Evolutionary conservation across 2,797 vertebrate species (phyloP).

Genomic region (Pipistrellus pipistrellus): DNA sequence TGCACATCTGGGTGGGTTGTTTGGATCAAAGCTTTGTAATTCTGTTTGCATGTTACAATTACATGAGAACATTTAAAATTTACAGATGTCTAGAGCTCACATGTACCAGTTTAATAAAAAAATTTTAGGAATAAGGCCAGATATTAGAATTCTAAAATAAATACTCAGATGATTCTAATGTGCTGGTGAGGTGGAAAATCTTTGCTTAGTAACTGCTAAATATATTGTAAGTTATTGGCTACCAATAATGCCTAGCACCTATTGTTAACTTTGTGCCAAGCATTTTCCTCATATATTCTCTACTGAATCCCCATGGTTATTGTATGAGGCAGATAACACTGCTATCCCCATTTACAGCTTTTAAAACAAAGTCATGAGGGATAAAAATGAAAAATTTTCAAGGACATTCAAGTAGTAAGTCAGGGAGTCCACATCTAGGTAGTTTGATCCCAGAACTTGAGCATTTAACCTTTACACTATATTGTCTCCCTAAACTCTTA

Average conservation of each 20-base stretch:
- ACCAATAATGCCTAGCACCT: slow-evolving; percentile 60
- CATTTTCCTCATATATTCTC: slow-evolving; percentile 7
- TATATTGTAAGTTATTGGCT: slow-evolving; percentile 68
- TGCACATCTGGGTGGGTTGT: slow-evolving; percentile 65
- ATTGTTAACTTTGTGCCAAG: slow-evolving; percentile 33
- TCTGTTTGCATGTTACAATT: background rate
- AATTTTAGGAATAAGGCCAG: slow-evolving; percentile 28
- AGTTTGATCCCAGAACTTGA: background rate
- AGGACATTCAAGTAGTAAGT: background rate
- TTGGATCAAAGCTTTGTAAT: background rate
- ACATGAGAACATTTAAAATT: slow-evolving; percentile 18
- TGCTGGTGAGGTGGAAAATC: slow-evolving; percentile 45
- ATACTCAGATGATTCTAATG: background rate
- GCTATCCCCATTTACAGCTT: background rate
- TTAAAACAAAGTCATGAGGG: background rate
- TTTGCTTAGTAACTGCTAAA: slow-evolving; percentile 78
- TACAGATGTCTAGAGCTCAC: background rate
- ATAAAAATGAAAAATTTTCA: background rate
- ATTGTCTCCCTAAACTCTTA: background rate
- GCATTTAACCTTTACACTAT: background rate
- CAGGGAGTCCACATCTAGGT: background rate
- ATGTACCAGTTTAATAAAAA: background rate
- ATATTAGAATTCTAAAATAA: slow-evolving; percentile 6
- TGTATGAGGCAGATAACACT: background rate
- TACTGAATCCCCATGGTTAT: slow-evolving; percentile 34